phyloP scores from a whole-genome alignment of 2,797 vertebrate genomes.

The Gallinago nigripennis region DNA sequence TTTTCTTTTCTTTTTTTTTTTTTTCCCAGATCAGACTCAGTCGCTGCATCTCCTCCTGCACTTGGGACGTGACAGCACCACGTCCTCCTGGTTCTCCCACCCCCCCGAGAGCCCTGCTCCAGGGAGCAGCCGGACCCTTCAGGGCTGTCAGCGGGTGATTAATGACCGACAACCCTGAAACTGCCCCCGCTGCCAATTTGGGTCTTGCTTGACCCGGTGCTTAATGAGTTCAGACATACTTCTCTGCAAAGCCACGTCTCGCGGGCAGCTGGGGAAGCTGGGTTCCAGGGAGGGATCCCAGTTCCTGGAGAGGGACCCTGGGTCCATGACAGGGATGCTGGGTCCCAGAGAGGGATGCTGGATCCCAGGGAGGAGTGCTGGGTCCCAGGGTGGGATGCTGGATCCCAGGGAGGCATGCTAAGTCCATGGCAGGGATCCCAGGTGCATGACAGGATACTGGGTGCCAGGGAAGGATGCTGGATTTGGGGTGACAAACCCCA shows the following conservation, averaged over 20 bases:
- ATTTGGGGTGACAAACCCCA: neutral
- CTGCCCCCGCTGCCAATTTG: conserved; percentile 83
- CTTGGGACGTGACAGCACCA: neutral
- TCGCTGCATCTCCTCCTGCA: neutral
- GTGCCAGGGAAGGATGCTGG: neutral
- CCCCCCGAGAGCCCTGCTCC: neutral
- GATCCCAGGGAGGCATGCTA: neutral
- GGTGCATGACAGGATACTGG: too few species aligned
- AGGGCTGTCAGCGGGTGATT: conserved; percentile 87
- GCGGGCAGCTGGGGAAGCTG: neutral
- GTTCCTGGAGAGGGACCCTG: neutral
- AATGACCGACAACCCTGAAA: conserved; percentile 83
- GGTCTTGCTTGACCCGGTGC: conserved; percentile 86
- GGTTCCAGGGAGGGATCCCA: neutral
- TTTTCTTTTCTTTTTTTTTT: neutral
- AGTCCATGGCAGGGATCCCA: neutral
- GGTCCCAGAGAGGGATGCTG: neutral
- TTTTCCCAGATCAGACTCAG: neutral
- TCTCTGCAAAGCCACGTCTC: conserved; percentile 78
- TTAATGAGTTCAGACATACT: conserved; percentile 85
- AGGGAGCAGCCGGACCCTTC: conserved; percentile 73
- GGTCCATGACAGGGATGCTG: neutral
- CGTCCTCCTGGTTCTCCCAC: neutral
- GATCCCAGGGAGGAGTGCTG: too few species aligned
- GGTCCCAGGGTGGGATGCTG: too few species aligned